A percentile compares a stretch with the other conserved stretches of the same genome.
Evolutionary conservation across 2,888 invertebrate genomes (phyloP).

Genomic region (Protodeltote pygarga): DNA sequence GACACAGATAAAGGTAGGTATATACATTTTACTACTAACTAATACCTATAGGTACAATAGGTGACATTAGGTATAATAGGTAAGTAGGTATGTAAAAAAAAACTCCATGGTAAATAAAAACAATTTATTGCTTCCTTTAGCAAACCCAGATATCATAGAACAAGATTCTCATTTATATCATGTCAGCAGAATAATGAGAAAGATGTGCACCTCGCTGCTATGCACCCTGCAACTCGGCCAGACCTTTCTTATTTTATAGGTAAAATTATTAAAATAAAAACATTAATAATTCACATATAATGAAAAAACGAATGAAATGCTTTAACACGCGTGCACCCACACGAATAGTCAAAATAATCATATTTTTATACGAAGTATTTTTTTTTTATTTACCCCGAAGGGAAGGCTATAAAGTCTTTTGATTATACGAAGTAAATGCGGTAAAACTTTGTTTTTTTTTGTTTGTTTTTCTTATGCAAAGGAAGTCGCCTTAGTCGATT

Average conservation of each 20-base stretch:
- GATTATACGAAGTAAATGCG: conserved; percentile 8
- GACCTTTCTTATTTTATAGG: conserved; percentile 54
- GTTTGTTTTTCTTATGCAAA: conserved; percentile 49
- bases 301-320: conserved; percentile 61
- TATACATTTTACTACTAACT: too few relatives aligned
- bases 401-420: too few relatives aligned
- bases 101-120: conserved; percentile 61
- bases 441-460: conserved; percentile 22
- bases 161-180: conserved; percentile 38
- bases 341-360: conserved; percentile 70
- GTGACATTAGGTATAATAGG: background rate
- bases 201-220: conserved; percentile 60
- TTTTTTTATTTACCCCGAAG: too few relatives aligned
- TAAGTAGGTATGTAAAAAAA: conserved; percentile 26
- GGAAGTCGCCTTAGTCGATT: conserved; percentile 79
- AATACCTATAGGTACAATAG: background rate
- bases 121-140: conserved; percentile 80
- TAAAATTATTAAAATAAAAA: conserved; percentile 9
- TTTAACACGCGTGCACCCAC: conserved; percentile 73
- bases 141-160: conserved; percentile 48
- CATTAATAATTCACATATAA: conserved; percentile 12
- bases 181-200: conserved; percentile 52
- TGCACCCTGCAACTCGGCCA: conserved; percentile 67
- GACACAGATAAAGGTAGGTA: too few relatives aligned
- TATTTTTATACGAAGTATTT: too few relatives aligned